Conservation (phyloP, 92 coral and sea anemone genomes). For the Umimayanthus kanabou region DNA sequence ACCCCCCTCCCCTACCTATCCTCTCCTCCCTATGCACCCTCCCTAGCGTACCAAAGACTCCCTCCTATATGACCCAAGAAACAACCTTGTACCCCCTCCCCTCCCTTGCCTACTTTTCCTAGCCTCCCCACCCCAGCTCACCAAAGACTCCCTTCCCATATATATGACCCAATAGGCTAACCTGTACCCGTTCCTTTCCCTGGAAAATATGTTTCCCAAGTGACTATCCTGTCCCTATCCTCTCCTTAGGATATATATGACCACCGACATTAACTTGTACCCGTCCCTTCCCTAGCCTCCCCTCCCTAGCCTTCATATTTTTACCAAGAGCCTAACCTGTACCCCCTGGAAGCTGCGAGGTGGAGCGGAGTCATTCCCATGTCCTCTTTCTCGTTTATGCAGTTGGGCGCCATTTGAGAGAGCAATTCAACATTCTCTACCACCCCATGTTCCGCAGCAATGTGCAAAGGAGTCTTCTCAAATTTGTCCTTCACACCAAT, state of each 20-base stretch:
- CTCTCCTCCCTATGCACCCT: no score
- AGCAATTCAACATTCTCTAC: conserved; percentile 54
- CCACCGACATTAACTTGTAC: background rate
- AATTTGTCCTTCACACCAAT: conserved; percentile 45
- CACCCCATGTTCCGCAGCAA: conserved; percentile 67
- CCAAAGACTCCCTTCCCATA: no score
- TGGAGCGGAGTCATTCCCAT: conserved; percentile 71
- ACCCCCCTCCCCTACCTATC: no score
- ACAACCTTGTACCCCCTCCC: no score
- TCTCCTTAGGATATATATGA: no score
- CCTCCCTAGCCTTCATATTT: no score
- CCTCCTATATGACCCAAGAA: no score
- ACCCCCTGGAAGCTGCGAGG: conserved; percentile 56
- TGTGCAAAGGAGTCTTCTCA: conserved; percentile 70
- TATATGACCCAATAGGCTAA: background rate
- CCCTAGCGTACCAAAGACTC: no score
- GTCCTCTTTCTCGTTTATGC: conserved; percentile 49
- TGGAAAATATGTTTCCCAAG: background rate
- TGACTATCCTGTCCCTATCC: no score
- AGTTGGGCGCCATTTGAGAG: conserved; percentile 46
- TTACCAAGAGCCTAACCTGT: background rate
- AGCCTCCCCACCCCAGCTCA: no score
- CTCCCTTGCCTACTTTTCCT: no score
- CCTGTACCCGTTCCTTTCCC: background rate
- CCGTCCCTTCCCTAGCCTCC: background rate